Evolutionary conservation across 30 jellyfish, hydroid and myxozoan genomes (phyloP).

Genomic region (Morbakka virulenta): DNA sequence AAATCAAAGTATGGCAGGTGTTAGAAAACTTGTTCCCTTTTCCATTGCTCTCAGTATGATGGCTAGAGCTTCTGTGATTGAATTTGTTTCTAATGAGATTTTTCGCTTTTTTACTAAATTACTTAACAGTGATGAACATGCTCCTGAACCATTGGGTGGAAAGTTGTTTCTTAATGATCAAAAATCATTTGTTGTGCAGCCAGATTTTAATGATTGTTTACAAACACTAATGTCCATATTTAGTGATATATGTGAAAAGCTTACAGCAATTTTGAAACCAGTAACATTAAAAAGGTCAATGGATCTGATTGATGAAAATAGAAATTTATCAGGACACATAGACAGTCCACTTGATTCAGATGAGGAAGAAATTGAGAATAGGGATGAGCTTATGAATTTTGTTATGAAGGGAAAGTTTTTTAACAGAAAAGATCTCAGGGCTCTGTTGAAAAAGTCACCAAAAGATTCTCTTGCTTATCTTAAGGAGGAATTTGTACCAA

Average conservation of each 20-base stretch:
- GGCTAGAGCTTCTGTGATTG: constrained; percentile 34
- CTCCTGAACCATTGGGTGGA: too few relatives aligned
- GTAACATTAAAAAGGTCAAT: too few relatives aligned
- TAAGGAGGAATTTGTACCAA: neutral
- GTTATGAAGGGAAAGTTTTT: neutral
- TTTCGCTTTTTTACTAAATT: constrained; percentile 4
- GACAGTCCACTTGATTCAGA: too few relatives aligned
- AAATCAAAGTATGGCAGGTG: constrained; percentile 26
- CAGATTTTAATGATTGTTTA: neutral
- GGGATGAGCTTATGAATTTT: too few relatives aligned
- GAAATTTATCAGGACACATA: too few relatives aligned
- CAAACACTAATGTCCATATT: neutral
- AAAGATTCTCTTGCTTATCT: neutral
- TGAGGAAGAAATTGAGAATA: too few relatives aligned
- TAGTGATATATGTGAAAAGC: neutral
- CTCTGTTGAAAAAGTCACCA: neutral
- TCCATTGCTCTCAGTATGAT: constrained; percentile 24
- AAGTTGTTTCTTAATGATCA: neutral
- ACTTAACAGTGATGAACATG: neutral
- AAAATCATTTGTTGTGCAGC: neutral
- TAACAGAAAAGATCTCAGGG: neutral
- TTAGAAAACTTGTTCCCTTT: constrained; percentile 40
- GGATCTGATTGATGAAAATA: too few relatives aligned
- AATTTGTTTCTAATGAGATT: constrained; percentile 12
- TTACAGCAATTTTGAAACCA: neutral